A percentile compares a stretch with the other conserved stretches of the same genome.
These are phyloP conservation scores for Pimephales promelas DNA, from an alignment of 2,113 vertebrate genomes.

Conservation along the genomic window DNA sequence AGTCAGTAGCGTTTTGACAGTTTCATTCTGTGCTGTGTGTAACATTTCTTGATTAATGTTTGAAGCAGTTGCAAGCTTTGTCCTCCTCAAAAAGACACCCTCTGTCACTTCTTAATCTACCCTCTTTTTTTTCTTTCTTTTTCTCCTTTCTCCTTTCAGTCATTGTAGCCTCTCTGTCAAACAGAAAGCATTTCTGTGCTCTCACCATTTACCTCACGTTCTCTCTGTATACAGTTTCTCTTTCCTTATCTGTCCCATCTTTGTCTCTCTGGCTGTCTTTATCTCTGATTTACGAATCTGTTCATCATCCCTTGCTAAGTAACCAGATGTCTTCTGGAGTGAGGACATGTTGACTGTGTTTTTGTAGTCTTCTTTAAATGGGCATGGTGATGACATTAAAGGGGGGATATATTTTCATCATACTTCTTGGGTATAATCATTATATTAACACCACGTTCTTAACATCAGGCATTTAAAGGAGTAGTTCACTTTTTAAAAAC, in stretches of 20 bases:
- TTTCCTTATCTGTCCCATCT: constrained; percentile 10
- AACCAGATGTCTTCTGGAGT: constrained; percentile 20
- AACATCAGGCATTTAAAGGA: neutral
- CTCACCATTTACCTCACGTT: neutral
- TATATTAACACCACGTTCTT: neutral
- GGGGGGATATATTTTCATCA: neutral
- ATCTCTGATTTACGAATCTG: constrained; percentile 11
- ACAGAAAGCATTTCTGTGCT: constrained; percentile 23
- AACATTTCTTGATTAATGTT: constrained; percentile 45
- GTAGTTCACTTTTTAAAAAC: no score
- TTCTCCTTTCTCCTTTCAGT: neutral
- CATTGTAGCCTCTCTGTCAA: neutral
- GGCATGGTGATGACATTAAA: neutral
- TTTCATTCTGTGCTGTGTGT: constrained; percentile 30
- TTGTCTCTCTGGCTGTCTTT: neutral
- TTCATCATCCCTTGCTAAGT: constrained; percentile 16
- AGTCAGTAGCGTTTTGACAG: constrained; percentile 10
- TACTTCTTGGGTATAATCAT: neutral
- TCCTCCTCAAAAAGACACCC: constrained; percentile 16
- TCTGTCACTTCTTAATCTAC: constrained; percentile 37
- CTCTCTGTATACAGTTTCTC: constrained; percentile 14
- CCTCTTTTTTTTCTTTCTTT: neutral
- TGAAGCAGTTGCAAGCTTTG: constrained; percentile 30
- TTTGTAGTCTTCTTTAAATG: neutral
- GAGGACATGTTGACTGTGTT: neutral